Conservation (phyloP, 2,888 invertebrate genomes). For the Antheraea yamamai region DNA sequence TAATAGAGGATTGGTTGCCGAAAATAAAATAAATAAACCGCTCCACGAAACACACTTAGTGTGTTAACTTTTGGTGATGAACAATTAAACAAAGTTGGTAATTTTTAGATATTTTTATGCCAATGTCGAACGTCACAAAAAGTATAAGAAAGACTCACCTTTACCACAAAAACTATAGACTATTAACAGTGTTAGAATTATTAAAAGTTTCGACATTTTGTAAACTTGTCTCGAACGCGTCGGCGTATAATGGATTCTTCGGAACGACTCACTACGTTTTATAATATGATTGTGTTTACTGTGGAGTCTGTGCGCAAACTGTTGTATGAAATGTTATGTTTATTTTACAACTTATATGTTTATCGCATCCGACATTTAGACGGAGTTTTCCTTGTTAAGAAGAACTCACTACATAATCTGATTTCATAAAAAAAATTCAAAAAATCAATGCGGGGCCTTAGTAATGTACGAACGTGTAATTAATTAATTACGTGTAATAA, state of each 20-base stretch:
- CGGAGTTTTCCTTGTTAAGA: background rate
- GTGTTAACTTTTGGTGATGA: no score
- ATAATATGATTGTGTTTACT: background rate
- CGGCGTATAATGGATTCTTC: background rate
- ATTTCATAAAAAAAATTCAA: no score
- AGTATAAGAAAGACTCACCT: background rate
- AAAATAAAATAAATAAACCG: no score
- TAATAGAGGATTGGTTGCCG: no score
- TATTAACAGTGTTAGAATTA: background rate
- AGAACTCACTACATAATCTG: background rate
- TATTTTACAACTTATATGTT: background rate
- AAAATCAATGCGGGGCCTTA: no score
- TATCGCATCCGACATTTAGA: background rate
- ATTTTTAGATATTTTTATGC: no score
- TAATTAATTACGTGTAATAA: no score
- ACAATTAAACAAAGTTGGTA: no score
- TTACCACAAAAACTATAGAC: background rate
- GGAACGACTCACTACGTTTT: background rate
- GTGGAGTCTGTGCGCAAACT: background rate
- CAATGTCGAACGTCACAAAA: no score
- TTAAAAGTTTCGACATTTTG: constrained; percentile 4
- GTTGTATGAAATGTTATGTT: background rate
- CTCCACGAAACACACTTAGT: no score
- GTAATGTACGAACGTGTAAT: no score
- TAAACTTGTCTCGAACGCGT: background rate